Evolutionary conservation across 2,797 vertebrate species (phyloP).

Genomic region (Eutrigla gurnardus): DNA sequence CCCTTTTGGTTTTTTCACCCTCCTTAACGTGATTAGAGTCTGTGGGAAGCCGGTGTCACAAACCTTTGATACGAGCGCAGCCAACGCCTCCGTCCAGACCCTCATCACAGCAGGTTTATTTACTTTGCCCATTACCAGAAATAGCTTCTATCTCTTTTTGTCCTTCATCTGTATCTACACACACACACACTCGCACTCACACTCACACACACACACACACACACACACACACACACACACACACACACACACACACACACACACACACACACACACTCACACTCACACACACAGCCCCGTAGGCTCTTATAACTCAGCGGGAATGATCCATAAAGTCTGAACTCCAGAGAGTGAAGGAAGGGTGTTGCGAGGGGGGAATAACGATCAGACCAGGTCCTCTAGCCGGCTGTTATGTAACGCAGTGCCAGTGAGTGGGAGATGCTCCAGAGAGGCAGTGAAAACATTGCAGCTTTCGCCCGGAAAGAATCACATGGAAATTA

Average conservation of each 20-base stretch:
- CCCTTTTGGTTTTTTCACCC: conserved; percentile 14
- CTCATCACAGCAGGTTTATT: conserved; percentile 34
- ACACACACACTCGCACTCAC: conserved; percentile 12
- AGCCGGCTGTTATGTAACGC: conserved; percentile 45
- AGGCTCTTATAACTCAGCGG: conserved; percentile 45
- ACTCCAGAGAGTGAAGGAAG: conserved; percentile 15
- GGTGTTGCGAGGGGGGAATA: conserved; percentile 33
- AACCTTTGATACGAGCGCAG: conserved; percentile 15
- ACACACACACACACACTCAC: conserved; percentile 21
- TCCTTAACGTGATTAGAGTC: conserved; percentile 33
- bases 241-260: conserved; percentile 25
- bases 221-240: conserved; percentile 21
- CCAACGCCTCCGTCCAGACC: conserved; percentile 17
- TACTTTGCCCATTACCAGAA: conserved; percentile 41
- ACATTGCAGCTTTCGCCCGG: neutral
- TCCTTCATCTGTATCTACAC: conserved; percentile 38
- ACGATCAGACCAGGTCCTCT: conserved; percentile 48
- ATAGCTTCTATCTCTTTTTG: conserved; percentile 42
- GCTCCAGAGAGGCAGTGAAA: conserved; percentile 26
- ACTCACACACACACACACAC: conserved; percentile 26
- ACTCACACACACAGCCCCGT: conserved; percentile 29
- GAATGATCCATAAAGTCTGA: conserved; percentile 50
- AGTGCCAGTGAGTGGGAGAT: conserved; percentile 41
- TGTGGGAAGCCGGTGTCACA: conserved; percentile 8
- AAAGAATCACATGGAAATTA: conserved; percentile 22